Evolutionary conservation across 30 jellyfish, hydroid and myxozoan species (phyloP).

Genomic region (Aurelia coerulea): DNA sequence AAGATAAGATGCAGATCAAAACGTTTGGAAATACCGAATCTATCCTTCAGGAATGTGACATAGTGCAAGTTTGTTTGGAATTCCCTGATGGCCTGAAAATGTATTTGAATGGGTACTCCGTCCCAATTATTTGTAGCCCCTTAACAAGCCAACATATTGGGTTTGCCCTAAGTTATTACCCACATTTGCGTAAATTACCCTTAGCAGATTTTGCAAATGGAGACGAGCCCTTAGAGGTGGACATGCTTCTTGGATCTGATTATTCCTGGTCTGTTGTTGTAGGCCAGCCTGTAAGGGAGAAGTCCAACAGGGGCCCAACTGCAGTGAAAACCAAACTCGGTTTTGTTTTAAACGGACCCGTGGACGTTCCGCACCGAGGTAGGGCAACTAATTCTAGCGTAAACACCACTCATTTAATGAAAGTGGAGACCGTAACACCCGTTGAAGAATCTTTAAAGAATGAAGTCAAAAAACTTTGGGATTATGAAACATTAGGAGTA

Average conservation of each 20-base stretch:
- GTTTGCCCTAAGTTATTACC: not conserved
- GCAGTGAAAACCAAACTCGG: slow-evolving; percentile 9
- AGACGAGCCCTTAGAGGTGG: not conserved
- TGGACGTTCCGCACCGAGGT: not conserved
- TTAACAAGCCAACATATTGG: not conserved
- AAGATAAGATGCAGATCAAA: too few species aligned
- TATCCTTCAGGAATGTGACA: too few species aligned
- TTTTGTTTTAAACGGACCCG: slow-evolving; percentile 18
- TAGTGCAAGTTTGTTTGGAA: too few species aligned
- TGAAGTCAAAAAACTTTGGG: slow-evolving; percentile 19
- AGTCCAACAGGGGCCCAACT: not conserved
- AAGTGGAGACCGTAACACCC: not conserved
- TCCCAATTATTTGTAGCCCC: not conserved
- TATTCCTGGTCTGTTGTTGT: not conserved
- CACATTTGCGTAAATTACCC: not conserved
- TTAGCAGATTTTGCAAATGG: slow-evolving; percentile 4
- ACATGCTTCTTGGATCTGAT: not conserved
- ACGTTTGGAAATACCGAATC: too few species aligned
- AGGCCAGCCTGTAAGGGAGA: slow-evolving; percentile 16
- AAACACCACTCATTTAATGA: not conserved
- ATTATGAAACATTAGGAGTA: slow-evolving; percentile 15
- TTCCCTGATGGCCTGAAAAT: not conserved
- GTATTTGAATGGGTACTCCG: not conserved
- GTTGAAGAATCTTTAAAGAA: not conserved
- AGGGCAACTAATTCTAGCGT: not conserved